Evolutionary conservation across 2,113 vertebrate species (phyloP).

Genomic region (Callipepla californica): DNA sequence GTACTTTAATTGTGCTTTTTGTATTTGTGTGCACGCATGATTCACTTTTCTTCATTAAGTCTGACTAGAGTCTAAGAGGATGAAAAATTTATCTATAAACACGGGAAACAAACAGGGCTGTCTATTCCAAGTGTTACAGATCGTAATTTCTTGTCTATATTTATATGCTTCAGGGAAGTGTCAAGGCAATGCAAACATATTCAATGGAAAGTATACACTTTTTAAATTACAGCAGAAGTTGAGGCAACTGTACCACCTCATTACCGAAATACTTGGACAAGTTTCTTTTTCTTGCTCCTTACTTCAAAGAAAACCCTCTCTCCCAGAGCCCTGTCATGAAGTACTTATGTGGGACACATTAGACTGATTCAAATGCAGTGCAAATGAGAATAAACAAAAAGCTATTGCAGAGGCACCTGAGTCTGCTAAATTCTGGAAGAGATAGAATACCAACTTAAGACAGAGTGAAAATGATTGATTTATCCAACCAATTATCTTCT

Average conservation of each 20-base stretch:
- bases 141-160: background rate
- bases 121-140: background rate
- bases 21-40: background rate
- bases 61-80: background rate
- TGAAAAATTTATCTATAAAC: background rate
- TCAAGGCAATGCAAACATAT: background rate
- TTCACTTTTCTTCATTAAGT: background rate
- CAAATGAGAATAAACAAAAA: background rate
- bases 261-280: background rate
- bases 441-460: background rate
- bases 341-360: background rate
- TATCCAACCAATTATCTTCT: background rate
- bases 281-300: background rate
- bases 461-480: background rate
- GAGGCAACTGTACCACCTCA: background rate
- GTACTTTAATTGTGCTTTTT: background rate
- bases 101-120: background rate
- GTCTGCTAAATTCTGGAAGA: background rate
- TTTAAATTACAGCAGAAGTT: background rate
- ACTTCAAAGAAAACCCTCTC: background rate
- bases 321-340: background rate
- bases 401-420: background rate
- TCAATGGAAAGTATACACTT: background rate
- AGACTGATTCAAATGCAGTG: background rate
- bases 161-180: background rate